phyloP scores from a whole-genome alignment of 2,113 vertebrate species.

The Brienomyrus brachyistius region DNA sequence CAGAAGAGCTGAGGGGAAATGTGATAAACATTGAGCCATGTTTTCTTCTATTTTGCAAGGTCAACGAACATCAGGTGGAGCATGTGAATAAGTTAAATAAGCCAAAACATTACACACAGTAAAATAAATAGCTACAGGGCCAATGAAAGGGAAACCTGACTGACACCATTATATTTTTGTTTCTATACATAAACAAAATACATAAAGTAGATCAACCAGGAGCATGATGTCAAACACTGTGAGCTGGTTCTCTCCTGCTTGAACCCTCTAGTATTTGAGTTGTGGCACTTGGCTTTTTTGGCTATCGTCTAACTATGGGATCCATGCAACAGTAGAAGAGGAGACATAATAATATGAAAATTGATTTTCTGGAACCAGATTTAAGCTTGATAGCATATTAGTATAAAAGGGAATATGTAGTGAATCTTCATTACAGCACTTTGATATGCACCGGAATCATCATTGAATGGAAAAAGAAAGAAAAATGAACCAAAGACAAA shows the following conservation, averaged over 20 bases:
- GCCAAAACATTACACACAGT: not conserved
- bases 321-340: constrained; percentile 57
- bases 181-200: not conserved
- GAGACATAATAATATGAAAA: constrained; percentile 72
- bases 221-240: not conserved
- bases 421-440: constrained; percentile 73
- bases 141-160: not conserved
- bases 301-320: constrained; percentile 40
- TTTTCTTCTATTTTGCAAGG: not conserved
- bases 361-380: constrained; percentile 74
- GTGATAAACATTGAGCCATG: not conserved
- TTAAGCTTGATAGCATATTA: constrained; percentile 74
- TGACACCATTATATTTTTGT: not conserved
- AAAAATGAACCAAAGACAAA: constrained; percentile 56
- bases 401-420: constrained; percentile 63
- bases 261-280: not conserved
- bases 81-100: not conserved
- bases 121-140: not conserved
- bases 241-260: not conserved
- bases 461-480: constrained; percentile 47
- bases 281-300: not conserved
- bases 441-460: constrained; percentile 64
- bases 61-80: not conserved
- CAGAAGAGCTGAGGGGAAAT: not conserved
- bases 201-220: not conserved